Base-by-base conservation (phyloP, 1,140 invertebrate genomes). In the Arion vulgaris region DNA sequence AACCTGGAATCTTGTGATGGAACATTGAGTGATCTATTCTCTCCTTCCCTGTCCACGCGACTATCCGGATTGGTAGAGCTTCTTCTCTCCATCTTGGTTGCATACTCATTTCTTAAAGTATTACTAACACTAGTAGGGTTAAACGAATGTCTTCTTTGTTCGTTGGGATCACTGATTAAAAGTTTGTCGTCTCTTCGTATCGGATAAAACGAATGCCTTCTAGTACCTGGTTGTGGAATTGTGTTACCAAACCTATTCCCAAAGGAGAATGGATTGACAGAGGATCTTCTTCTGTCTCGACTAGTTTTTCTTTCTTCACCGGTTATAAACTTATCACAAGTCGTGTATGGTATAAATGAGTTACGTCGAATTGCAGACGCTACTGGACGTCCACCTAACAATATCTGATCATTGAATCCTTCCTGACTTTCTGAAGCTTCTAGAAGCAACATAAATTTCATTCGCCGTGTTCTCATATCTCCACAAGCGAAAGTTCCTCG, bases 401-500 rank as follows among this genome's bases (percentile, higher is more conserved):
- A 49, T 11, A 38, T 15, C 9, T 9, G 11, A 19, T 80, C 76
- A 23, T n/a, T 36, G 1, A 80, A 36, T 9, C 26, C 62, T 34
- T 80, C 80, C 17, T 74, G 32, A 62, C 69, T 73, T 49, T 81
- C 80, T n/a, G 80, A 81, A 28, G 80, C 80, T 34, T 81, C 53
- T 23, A 81, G 32, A 11, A 81, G 39, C 28, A 81, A n/a, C 9
- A 81, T 41, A 71, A 81, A 81, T 41, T 81, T 81, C 80, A 81
- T 81, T 57, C 80, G 71, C 0, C 80, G 41, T 0, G 80, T 81
- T 38, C 71, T 72, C 80, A 81, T 81, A 38, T 81, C 80, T 1
- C 80, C 80, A 36, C 80, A 81, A 9, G 80, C 80, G 49, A 81
- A 81, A 0, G 80, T 81, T 13, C 80, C 80, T 0, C 80, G 68